Conservation (phyloP, 2,888 invertebrate genomes). For the Eudemis profundana region DNA sequence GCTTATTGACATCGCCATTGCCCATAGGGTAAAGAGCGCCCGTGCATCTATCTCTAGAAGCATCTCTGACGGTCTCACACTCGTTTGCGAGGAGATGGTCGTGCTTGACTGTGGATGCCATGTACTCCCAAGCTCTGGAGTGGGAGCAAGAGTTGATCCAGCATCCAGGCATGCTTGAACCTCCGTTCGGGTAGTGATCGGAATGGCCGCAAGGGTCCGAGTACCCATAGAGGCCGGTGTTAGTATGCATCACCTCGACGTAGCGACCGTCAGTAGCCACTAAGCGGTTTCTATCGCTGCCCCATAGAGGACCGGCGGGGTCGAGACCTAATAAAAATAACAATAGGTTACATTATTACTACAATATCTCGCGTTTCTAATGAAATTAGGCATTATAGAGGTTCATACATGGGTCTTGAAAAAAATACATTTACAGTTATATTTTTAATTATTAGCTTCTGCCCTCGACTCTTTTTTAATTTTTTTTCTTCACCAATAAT, state of each 20-base stretch:
- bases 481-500: too few species aligned
- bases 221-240: slow-evolving; percentile 60
- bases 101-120: slow-evolving; percentile 59
- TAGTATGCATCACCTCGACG: slow-evolving; percentile 77
- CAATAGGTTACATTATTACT: not conserved
- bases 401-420: too few species aligned
- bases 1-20: slow-evolving; percentile 61
- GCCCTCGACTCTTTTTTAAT: too few species aligned
- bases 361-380: too few species aligned
- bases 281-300: slow-evolving; percentile 56
- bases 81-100: slow-evolving; percentile 62
- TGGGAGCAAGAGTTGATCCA: slow-evolving; percentile 66
- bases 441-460: too few species aligned
- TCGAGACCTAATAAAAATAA: slow-evolving; percentile 66
- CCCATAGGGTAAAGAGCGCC: slow-evolving; percentile 62
- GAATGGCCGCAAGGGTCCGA: slow-evolving; percentile 64
- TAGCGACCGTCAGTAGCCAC: slow-evolving; percentile 62
- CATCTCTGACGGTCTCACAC: slow-evolving; percentile 58
- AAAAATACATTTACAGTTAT: too few species aligned
- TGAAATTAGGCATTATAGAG: too few species aligned
- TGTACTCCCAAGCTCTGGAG: slow-evolving; percentile 60
- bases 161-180: slow-evolving; percentile 70
- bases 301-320: slow-evolving; percentile 74
- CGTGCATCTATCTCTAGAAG: slow-evolving; percentile 56
- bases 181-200: slow-evolving; percentile 73